Conservation (phyloP, 2,113 vertebrate genomes). For the Speoplatyrhinus poulsoni region DNA sequence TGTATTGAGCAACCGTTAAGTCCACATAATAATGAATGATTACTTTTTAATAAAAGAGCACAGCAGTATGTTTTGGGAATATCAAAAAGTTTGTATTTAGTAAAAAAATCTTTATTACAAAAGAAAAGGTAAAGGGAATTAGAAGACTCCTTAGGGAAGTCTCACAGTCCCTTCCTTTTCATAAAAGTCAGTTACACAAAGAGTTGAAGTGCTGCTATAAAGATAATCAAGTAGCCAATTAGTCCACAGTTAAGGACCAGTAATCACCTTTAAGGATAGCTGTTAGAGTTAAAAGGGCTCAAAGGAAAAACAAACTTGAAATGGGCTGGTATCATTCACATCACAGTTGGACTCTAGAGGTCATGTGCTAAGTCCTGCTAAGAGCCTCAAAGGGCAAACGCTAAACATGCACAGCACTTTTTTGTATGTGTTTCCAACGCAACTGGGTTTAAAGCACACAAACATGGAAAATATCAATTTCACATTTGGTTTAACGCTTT, state of each 20-base stretch:
- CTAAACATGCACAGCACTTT: slow-evolving; percentile 47
- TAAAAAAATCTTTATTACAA: slow-evolving; percentile 7
- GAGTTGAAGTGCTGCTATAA: slow-evolving; percentile 37
- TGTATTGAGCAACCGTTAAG: no score
- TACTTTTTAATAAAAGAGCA: background rate
- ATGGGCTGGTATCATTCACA: slow-evolving; percentile 66
- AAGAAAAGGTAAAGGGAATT: background rate
- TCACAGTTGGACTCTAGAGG: slow-evolving; percentile 63
- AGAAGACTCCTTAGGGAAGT: background rate
- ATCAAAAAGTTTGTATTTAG: background rate
- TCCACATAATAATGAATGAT: background rate
- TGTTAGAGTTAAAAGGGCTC: slow-evolving; percentile 59
- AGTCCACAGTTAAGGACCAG: slow-evolving; percentile 50
- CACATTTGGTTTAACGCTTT: slow-evolving; percentile 77
- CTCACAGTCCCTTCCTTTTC: slow-evolving; percentile 10
- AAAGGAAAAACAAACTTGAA: slow-evolving; percentile 58
- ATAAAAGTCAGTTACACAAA: slow-evolving; percentile 24
- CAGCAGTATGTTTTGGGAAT: background rate
- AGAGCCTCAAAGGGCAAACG: slow-evolving; percentile 67
- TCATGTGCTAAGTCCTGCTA: slow-evolving; percentile 72
- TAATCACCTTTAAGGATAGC: slow-evolving; percentile 38
- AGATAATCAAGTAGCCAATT: slow-evolving; percentile 64
- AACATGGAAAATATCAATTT: slow-evolving; percentile 77
- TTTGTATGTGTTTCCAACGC: slow-evolving; percentile 49
- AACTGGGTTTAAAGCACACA: slow-evolving; percentile 62